Base-by-base conservation (phyloP, 35 echinoderm and acorn worm species). In the Lytechinus variegatus region DNA sequence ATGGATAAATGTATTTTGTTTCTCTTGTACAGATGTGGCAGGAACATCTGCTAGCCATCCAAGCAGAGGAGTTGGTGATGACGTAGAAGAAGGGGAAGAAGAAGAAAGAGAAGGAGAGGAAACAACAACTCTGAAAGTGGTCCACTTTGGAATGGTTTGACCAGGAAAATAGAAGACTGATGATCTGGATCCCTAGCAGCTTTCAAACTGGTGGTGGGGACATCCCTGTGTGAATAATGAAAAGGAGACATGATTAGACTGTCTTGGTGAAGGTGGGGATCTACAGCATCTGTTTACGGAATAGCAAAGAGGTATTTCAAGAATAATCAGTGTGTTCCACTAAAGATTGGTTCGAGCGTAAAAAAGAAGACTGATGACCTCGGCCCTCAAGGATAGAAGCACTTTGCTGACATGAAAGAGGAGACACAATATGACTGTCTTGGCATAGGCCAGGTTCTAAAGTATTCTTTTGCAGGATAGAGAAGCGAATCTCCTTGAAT, bases 101-200 rank as follows among this genome's bases (percentile, higher is more conserved):
- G 94, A 96, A 58, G 33, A 44, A 9, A 66, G 60, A 88, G 28
- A 54, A 86, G 71, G 19, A 16, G 94, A 94, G 28, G 56, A 54
- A 24, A 92, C 96, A 89, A 91, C 94, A 61, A 97, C 94, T 51
- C 89, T 97, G 13, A 97, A 97, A 96, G 95, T 97, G 16, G 92
- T 95, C n/a, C 95, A 97, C 92, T 97, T 97, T 97, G 95, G 95
- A 8, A 95, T 97, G 95, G 95, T 97, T 51, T 97, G 95, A 97
- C 27, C 29, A 19, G 29, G 52, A 54, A 90, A 90, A n/a, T 44
- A 44, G 33, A 44, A 44, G 0, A 44, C 33, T 44, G 33, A 44
- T 44, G 33, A 44, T 44, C 33, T 44, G 33, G 33, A 44, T 44
- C 33, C 33, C 33, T 44, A 44, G 33, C 33, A 44, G 33, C 33